Percentiles rank a stretch among this genome's conserved stretches.
Conservation (phyloP, 2,888 invertebrate genomes). For the Tinea trinotella region DNA sequence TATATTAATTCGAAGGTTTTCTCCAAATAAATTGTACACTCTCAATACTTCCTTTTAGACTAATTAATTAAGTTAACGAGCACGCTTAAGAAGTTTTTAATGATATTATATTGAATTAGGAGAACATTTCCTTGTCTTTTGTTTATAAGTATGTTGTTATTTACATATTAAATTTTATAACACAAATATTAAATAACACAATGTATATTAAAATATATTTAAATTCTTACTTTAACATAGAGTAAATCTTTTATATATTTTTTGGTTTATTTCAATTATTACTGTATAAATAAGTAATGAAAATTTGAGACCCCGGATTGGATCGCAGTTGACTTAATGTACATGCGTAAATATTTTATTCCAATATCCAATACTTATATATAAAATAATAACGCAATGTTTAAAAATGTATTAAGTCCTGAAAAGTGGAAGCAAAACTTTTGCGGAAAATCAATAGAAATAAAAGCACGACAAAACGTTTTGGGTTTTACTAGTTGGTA, state of each 20-base stretch:
- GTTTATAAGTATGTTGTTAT: background rate
- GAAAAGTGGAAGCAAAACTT: background rate
- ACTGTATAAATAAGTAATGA: too few relatives aligned
- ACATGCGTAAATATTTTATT: too few relatives aligned
- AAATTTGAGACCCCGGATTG: too few relatives aligned
- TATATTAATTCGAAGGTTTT: constrained; percentile 11
- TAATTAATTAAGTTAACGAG: constrained; percentile 15
- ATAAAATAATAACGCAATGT: background rate
- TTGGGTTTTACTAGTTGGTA: background rate
- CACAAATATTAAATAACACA: too few relatives aligned
- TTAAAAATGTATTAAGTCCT: background rate
- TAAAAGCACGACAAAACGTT: constrained; percentile 6
- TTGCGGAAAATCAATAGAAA: constrained; percentile 1
- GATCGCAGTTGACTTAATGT: too few relatives aligned
- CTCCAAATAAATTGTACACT: constrained; percentile 15
- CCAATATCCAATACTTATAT: background rate
- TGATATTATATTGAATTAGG: background rate
- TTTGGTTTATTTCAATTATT: too few relatives aligned
- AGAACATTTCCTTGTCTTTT: background rate
- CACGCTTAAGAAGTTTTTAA: constrained; percentile 11
- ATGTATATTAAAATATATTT: too few relatives aligned
- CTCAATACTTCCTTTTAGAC: background rate
- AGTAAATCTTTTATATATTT: too few relatives aligned
- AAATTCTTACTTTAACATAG: too few relatives aligned
- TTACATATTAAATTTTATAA: background rate